Percentiles rank a stretch among this genome's conserved stretches.
Conservation (phyloP, 2,888 invertebrate genomes). For the Cephus spinipes region DNA sequence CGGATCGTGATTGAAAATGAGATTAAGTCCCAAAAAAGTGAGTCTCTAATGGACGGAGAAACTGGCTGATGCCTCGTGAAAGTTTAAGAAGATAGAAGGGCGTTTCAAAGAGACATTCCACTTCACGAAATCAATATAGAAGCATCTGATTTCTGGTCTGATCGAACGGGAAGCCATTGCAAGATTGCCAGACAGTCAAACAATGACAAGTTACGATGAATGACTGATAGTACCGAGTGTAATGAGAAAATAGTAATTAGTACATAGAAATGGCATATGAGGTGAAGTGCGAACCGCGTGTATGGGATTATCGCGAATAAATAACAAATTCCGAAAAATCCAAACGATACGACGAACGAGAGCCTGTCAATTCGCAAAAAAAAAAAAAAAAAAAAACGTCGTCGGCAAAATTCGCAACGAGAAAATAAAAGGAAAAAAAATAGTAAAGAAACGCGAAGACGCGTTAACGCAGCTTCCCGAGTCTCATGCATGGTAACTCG, state of each 20-base stretch:
- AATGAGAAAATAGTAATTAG: neutral
- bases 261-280: neutral
- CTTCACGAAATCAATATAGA: neutral
- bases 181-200: neutral
- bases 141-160: neutral
- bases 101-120: neutral
- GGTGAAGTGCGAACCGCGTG: neutral
- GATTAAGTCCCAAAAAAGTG: neutral
- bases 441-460: constrained; percentile 32
- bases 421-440: neutral
- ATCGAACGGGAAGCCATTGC: neutral
- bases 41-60: neutral
- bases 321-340: constrained; percentile 25
- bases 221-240: neutral
- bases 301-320: neutral
- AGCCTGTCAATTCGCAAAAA: neutral
- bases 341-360: neutral
- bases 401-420: neutral
- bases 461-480: constrained; percentile 68
- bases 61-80: neutral
- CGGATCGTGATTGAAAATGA: neutral
- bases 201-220: neutral
- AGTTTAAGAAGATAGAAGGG: neutral
- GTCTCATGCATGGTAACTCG: constrained; percentile 56
- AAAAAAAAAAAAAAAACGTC: too few species aligned